Percentiles rank a stretch among this genome's conserved stretches.
Evolutionary conservation across 2,113 vertebrate genomes (phyloP).

Genomic region (Apistogramma diplotaenia): DNA sequence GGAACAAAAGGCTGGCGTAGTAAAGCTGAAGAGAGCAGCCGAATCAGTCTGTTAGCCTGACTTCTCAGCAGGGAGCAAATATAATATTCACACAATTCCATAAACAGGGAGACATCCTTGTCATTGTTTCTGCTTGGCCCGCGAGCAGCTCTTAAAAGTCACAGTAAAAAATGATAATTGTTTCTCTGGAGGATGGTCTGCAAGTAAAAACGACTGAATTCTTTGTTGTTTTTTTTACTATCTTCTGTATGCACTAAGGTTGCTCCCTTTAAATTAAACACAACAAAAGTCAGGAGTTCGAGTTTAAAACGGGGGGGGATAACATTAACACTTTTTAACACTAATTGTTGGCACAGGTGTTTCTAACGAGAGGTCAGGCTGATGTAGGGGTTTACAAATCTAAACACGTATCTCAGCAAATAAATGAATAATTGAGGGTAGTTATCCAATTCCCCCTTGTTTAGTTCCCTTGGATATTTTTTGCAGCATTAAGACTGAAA

Average conservation of each 20-base stretch:
- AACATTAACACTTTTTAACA: slow-evolving; percentile 7
- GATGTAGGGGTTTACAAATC: slow-evolving; percentile 49
- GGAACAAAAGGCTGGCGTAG: slow-evolving; percentile 29
- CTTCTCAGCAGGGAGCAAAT: slow-evolving; percentile 52
- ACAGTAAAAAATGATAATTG: slow-evolving; percentile 60
- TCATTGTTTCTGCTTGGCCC: slow-evolving; percentile 43
- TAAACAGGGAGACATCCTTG: slow-evolving; percentile 47
- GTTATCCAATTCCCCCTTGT: slow-evolving; percentile 35
- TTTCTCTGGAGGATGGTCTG: slow-evolving; percentile 50
- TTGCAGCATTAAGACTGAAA: slow-evolving; percentile 24
- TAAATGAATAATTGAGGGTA: slow-evolving; percentile 57
- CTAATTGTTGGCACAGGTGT: slow-evolving; percentile 42
- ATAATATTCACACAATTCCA: slow-evolving; percentile 55
- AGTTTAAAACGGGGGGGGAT: neutral
- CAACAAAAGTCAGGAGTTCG: neutral
- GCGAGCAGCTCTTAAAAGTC: slow-evolving; percentile 61
- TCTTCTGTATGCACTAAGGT: slow-evolving; percentile 12
- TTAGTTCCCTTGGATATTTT: slow-evolving; percentile 28
- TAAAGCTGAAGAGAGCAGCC: neutral
- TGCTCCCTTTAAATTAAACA: slow-evolving; percentile 34
- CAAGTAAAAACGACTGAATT: slow-evolving; percentile 5
- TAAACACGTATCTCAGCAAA: slow-evolving; percentile 45
- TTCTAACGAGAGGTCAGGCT: slow-evolving; percentile 27
- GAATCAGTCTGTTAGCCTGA: slow-evolving; percentile 35
- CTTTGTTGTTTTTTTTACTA: neutral